Conservation (phyloP, 2,888 invertebrate species). For the Drosophila bunnanda region DNA sequence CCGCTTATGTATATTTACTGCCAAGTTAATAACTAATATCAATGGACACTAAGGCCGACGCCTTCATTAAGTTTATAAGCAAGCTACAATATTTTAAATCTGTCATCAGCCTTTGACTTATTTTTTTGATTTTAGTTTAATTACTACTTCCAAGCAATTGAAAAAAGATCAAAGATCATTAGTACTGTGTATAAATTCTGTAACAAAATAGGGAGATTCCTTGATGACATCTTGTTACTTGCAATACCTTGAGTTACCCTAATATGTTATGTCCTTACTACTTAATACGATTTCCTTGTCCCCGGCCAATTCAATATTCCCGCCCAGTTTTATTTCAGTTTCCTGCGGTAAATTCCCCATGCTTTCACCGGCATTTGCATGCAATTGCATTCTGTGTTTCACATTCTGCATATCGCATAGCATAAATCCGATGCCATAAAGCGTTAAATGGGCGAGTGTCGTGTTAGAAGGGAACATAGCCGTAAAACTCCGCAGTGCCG, state of each 20-base stretch:
- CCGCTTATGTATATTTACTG: background rate
- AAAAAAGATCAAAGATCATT: too few species aligned
- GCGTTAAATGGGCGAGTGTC: constrained; percentile 59
- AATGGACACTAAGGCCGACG: background rate
- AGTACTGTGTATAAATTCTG: background rate
- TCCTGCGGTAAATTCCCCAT: constrained; percentile 56
- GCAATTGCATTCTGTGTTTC: constrained; percentile 59
- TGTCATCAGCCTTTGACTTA: background rate
- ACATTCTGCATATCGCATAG: constrained; percentile 47
- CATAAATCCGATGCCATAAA: constrained; percentile 52
- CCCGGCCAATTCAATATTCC: constrained; percentile 21
- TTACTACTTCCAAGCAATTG: background rate
- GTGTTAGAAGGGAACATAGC: constrained; percentile 31
- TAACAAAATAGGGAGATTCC: background rate
- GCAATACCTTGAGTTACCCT: background rate
- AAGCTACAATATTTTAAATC: too few species aligned
- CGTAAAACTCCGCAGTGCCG: constrained; percentile 32
- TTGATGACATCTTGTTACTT: background rate
- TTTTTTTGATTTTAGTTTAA: background rate
- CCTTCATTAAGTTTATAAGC: background rate
- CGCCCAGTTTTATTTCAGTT: constrained; percentile 41
- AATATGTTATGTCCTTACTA: background rate
- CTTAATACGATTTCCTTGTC: constrained; percentile 3
- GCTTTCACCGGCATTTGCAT: constrained; percentile 39
- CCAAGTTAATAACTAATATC: background rate